Evolutionary conservation across 2,888 invertebrate genomes (phyloP), one percentile per base, ranked within the genome.

Genomic region (Plagodis pulveraria): DNA sequence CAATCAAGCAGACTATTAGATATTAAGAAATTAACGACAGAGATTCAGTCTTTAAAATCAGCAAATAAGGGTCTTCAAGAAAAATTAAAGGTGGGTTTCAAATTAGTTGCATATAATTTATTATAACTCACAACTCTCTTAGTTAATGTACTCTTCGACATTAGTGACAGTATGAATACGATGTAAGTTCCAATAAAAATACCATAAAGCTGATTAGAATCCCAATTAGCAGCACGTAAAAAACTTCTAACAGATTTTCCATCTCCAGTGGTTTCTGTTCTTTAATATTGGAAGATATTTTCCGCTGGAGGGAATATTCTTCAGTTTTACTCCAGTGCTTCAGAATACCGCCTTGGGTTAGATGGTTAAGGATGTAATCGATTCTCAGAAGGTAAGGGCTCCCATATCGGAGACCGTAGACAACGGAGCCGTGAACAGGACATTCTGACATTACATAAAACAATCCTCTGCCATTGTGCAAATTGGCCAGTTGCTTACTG

Each of bases 11-110:
- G 76, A 78, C 70, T 86, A 56, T 65, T 82, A 43, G 93, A 94
- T 74, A 69, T 89, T 45, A 93, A 89, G 70, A 90, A 84, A 68
- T 74, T 94, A 65, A 82, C 87, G 7, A 86, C 85, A 68, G 95
- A 95, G 80, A 92, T 95, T 84, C 93, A 93, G 89, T 91, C 92
- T 81, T 91, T 95, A 71, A 95, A 94, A 77, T 89, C 94, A 78
- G 93, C 93, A 55, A 95, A 95, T 75, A 94, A 93, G 88, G 92
- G 93, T 81, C 93, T 95, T 85, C 95, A 95, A 82, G 95, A 95
- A 82, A 95, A 94, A 90, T 88, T 95, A 81, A 94, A 94, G 93
- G 95, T 95, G 78, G 10, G 48, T 38, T 12, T 5, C 36, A 36
- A 36, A 32, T 7, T 44, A 32, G 36, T 36, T 36, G 0, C 9